These are phyloP conservation scores for Ennomos quercinarius DNA, from an alignment of 2,888 invertebrate genomes.

Conservation along the genomic window DNA sequence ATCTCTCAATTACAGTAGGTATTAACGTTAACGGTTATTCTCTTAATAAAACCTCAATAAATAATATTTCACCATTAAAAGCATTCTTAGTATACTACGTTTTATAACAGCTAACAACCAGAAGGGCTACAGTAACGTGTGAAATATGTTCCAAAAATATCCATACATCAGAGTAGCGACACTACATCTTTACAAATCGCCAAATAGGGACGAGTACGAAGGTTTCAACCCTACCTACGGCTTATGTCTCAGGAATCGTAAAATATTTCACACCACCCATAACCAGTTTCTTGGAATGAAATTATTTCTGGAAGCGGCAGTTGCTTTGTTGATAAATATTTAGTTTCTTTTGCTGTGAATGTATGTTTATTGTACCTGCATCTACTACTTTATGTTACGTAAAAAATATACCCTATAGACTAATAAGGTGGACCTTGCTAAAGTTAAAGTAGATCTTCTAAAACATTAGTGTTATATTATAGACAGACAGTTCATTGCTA, in stretches of 20 bases:
- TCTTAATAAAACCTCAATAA: too few species aligned
- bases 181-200: constrained; percentile 70
- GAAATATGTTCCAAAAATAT: constrained; percentile 38
- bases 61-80: neutral
- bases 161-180: constrained; percentile 41
- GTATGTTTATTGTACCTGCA: too few species aligned
- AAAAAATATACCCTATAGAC: too few species aligned
- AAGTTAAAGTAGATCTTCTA: too few species aligned
- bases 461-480: too few species aligned
- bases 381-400: too few species aligned
- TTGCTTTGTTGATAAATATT: neutral
- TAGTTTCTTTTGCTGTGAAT: neutral
- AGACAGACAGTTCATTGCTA: too few species aligned
- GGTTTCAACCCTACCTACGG: constrained; percentile 63
- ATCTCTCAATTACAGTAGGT: too few species aligned
- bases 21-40: too few species aligned
- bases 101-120: constrained; percentile 10
- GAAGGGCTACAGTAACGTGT: constrained; percentile 31
- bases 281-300: constrained; percentile 44
- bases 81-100: neutral
- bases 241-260: constrained; percentile 79
- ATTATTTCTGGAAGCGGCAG: constrained; percentile 53
- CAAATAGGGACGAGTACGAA: constrained; percentile 71
- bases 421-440: too few species aligned
- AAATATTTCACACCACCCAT: constrained; percentile 75